These are phyloP conservation scores for Phymanthus crucifer DNA, from an alignment of 92 coral and sea anemone species.

Conservation along the genomic window DNA sequence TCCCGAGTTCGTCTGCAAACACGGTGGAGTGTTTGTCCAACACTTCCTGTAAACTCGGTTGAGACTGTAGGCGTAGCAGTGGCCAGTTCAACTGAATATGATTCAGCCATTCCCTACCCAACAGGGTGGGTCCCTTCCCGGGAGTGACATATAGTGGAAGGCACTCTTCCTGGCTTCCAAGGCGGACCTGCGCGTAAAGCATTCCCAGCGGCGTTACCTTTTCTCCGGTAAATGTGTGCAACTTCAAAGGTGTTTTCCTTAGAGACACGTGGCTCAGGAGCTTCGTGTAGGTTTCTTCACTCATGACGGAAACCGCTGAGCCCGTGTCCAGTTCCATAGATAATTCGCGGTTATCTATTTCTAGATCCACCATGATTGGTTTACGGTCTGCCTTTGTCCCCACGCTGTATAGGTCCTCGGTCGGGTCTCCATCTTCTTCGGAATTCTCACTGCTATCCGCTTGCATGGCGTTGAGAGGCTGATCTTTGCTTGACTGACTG, in stretches of 20 bases:
- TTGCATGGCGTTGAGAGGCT: constrained; percentile 27
- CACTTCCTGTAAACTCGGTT: not conserved
- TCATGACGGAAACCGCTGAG: constrained; percentile 40
- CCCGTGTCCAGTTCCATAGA: constrained; percentile 34
- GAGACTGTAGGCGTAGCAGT: constrained; percentile 21
- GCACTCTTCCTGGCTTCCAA: not conserved
- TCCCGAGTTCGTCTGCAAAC: constrained; percentile 16
- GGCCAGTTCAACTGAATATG: constrained; percentile 38
- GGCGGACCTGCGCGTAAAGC: constrained; percentile 1
- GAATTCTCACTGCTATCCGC: constrained; percentile 27
- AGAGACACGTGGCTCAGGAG: constrained; percentile 6
- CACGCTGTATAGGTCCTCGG: constrained; percentile 26
- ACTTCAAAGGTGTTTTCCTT: constrained; percentile 20
- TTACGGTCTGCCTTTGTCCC: constrained; percentile 5
- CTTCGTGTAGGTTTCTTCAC: constrained; percentile 13
- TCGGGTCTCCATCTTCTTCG: constrained; percentile 24
- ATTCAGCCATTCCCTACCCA: constrained; percentile 44
- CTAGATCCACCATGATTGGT: constrained; percentile 23
- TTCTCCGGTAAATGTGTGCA: constrained; percentile 49
- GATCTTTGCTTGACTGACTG: constrained; percentile 17
- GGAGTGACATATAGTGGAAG: not conserved
- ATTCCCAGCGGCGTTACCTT: constrained; percentile 35
- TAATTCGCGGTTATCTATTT: constrained; percentile 21
- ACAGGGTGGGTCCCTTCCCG: constrained; percentile 35
- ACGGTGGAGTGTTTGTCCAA: constrained; percentile 24